Evolutionary conservation across 2,888 invertebrate species (phyloP), one percentile per base, ranked within the genome.

Genomic region (Abrostola tripartita): DNA sequence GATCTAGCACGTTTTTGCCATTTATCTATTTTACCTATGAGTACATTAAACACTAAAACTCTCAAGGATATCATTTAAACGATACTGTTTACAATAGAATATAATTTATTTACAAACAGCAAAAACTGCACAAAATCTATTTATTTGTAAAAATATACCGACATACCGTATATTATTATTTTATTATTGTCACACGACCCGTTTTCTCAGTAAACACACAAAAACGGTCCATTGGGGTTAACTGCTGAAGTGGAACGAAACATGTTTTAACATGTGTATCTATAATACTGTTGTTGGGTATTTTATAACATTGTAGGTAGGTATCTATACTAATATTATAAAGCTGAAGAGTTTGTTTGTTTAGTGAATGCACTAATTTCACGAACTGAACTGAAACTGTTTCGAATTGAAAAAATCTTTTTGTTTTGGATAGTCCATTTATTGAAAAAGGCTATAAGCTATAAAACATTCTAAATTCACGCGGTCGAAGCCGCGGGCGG

Each of bases 61-160:
- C 63, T 76, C 74, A 75, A 75, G 77, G 77, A 60, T 56, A 52
- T 11, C 2, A 6, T 8, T 52, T 6, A 36, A 42, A 52, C n/a
- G 24, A 61, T 0, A 40, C 36, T 55, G 14, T 55, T 52, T 6
- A 44, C 54, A 59, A 63, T 50, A 44, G 9, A 63, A 53, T 24
- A 7, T 57, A 49, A 51, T 59, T 65, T 68, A 59, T 61, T 68
- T 53, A 50, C 40, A 57, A 52, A 50, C 37, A 8, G 41, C 35
- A 62, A 68, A 68, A 76, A 68, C 52, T 36, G 47, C 14, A 24
- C n/a, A 38, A 53, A n/a, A 37, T 41, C 4, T 41, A 40, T 52
- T n/a, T 35, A 41, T 50, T 40, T 52, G 40, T 14, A 49, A 36
- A 37, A 41, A 57, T 47, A 14, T 41, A n/a, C n/a, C n/a, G n/a